Conservation (phyloP, 1,140 invertebrate genomes). For the Gonioctena quinquepunctata region DNA sequence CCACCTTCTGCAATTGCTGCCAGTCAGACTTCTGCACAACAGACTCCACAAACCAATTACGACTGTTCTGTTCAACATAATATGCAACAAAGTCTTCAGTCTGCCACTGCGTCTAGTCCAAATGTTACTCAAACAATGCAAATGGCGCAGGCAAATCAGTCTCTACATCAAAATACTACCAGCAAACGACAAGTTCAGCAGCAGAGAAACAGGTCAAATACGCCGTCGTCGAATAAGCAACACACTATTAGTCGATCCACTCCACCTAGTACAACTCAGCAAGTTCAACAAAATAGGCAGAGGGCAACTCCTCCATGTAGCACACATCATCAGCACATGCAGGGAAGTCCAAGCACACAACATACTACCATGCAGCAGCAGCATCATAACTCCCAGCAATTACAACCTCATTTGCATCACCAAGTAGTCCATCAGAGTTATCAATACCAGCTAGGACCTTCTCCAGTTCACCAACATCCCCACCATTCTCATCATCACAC, state of each 20-base stretch:
- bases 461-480: constrained; percentile 57
- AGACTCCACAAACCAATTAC: constrained; percentile 56
- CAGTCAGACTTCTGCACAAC: constrained; percentile 59
- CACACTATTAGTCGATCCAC: constrained; percentile 47
- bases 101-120: constrained; percentile 48
- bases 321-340: constrained; percentile 47
- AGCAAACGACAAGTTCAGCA: constrained; percentile 53
- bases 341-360: constrained; percentile 44
- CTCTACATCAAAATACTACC: constrained; percentile 26
- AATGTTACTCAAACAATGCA: constrained; percentile 41
- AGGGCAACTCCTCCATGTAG: constrained; percentile 52
- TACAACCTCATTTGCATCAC: constrained; percentile 53
- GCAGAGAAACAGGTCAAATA: constrained; percentile 47
- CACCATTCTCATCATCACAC: constrained; percentile 60
- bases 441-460: constrained; percentile 49
- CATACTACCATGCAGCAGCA: constrained; percentile 35
- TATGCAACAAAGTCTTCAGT: constrained; percentile 62
- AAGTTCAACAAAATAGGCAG: constrained; percentile 45
- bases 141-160: constrained; percentile 31
- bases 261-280: constrained; percentile 43
- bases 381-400: constrained; percentile 42
- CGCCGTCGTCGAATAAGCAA: constrained; percentile 47
- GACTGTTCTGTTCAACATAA: constrained; percentile 67
- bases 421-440: constrained; percentile 55
- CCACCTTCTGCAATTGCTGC: constrained; percentile 57